Evolutionary conservation across 2,113 vertebrate genomes (phyloP), one percentile per base, ranked within the genome.

Genomic region (Mormyrus iriodes): DNA sequence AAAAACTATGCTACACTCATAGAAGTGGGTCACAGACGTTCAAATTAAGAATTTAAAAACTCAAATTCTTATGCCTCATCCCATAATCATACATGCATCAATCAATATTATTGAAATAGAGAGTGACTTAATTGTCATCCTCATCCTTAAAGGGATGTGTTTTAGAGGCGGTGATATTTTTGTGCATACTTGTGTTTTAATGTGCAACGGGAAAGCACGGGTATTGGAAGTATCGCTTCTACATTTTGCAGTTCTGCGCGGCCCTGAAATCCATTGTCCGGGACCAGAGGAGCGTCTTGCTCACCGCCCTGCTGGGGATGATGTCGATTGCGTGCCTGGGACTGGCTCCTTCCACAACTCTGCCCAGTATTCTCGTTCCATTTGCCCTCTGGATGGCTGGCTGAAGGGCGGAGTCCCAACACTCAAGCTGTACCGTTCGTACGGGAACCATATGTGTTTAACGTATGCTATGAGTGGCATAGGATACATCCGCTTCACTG

Each of bases 301-400:
- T 95, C 21, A 95, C 97, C 0, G 94, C 93, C 35, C 91, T 97
- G 10, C 94, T 98, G 90, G 98, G 98, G 93, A 53, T 98, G 15
- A 91, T 94, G 3, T 96, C 96, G 13, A 96, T 97, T 10, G 6
- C 96, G 79, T 97, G 89, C 89, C 95, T 97, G 1, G 98, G 98
- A 19, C 86, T 97, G 93, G 95, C 95, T 8, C 96, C 96, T 4
- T 96, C 94, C 42, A 97, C 97, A 31, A 96, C 97, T 0, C 94
- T 99, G 82, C 97, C 97, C 86, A 97, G 97, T 9, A 92, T 98
- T 88, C 92, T 98, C 19, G 93, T 99, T 88, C 96, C 97, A 1
- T 98, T 99, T 92, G 94, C 94, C 9, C 91, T 99, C 73, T 99
- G 98, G 98, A 98, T 99, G 97, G 97, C 96, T 53, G 96, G 97